Evolutionary conservation across 2,797 vertebrate genomes (phyloP).

Genomic region (Scleropages formosus): DNA sequence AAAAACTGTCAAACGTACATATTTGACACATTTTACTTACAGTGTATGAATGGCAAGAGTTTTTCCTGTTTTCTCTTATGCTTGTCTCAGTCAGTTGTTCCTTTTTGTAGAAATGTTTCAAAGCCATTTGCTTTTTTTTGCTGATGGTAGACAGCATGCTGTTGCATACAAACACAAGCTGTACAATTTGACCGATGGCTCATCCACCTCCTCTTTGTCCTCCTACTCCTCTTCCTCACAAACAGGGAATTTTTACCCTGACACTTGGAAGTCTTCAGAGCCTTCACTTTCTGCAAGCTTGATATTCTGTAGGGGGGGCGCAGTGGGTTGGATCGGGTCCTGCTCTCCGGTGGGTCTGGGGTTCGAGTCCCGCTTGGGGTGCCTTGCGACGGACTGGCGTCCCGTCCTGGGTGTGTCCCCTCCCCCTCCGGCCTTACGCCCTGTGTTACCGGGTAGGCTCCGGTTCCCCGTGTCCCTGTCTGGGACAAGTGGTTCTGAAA

Average conservation of each 20-base stretch:
- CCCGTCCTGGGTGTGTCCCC: too few relatives aligned
- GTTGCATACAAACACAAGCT: background rate
- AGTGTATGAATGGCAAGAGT: background rate
- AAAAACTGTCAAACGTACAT: background rate
- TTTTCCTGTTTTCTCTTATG: background rate
- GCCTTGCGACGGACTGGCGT: too few relatives aligned
- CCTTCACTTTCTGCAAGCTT: background rate
- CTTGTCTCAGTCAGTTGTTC: background rate
- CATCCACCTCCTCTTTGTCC: slow-evolving; percentile 3
- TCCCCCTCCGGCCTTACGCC: too few relatives aligned
- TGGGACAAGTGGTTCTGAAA: too few relatives aligned
- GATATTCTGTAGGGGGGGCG: background rate
- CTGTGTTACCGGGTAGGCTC: too few relatives aligned
- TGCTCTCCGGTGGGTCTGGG: too few relatives aligned
- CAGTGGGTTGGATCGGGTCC: too few relatives aligned
- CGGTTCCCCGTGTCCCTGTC: too few relatives aligned
- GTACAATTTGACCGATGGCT: too few relatives aligned
- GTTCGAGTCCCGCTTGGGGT: too few relatives aligned
- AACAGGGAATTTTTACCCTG: background rate
- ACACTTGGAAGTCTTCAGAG: background rate
- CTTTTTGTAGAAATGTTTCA: background rate
- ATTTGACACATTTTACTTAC: background rate
- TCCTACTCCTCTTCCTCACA: background rate
- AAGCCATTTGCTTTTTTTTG: background rate
- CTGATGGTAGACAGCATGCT: background rate